These are phyloP conservation scores for Cyanistes caeruleus DNA, from an alignment of 2,113 vertebrate species.

Conservation along the genomic window DNA sequence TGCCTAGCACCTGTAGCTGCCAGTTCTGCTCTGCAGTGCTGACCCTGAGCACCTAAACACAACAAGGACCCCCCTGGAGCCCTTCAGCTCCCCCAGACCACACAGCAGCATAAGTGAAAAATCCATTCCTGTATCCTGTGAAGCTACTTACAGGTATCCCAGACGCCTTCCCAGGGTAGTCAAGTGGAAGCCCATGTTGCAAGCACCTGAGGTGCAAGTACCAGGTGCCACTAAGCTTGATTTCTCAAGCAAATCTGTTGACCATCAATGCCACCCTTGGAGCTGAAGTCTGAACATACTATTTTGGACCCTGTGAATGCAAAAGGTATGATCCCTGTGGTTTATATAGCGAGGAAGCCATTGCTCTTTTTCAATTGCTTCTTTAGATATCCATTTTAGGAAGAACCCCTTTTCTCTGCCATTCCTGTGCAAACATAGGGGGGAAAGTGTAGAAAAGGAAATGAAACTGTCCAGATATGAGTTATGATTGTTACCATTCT, in stretches of 20 bases:
- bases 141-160: background rate
- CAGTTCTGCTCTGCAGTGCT: background rate
- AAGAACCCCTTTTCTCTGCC: background rate
- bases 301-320: background rate
- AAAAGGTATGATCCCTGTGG: background rate
- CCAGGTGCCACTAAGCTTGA: background rate
- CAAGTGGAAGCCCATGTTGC: background rate
- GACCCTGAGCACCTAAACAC: background rate
- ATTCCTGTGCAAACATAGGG: background rate
- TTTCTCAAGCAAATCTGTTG: background rate
- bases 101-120: background rate
- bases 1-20: no score
- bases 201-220: background rate
- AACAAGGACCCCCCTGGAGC: background rate
- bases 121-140: rapidly evolving
- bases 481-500: background rate
- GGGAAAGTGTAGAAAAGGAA: background rate
- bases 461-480: background rate
- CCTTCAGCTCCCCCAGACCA: background rate
- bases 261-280: background rate
- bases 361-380: background rate
- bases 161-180: background rate
- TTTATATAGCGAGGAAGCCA: background rate
- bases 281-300: background rate
- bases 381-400: background rate